Evolutionary conservation across 2,888 invertebrate genomes (phyloP), one percentile per base, ranked within the genome.

Genomic region (Platycheirus rosarum): DNA sequence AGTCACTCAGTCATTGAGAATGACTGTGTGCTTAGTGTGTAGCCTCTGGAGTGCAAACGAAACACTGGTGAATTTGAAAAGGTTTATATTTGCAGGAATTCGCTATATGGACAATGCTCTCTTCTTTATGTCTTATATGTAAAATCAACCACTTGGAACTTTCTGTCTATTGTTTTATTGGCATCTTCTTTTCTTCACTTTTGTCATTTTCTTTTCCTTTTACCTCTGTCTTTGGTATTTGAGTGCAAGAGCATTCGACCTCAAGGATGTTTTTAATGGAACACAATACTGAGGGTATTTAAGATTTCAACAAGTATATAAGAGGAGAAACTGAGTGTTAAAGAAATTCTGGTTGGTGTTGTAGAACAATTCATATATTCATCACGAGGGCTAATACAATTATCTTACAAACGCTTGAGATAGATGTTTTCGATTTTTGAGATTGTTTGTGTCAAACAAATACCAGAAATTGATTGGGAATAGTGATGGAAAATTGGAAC

Each of bases 141-240:
- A 79, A 74, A 79, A 82, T 76, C 80, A 76, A 76, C 80, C 76
- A 76, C 76, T 71, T 76, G 76, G 53, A 71, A 76, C 60, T 76
- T 32, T 51, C 51, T 32, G 71, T 76, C 71, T 65, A 29, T 76
- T 76, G 70, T 82, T 71, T 76, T 53, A 53, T 66, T 37, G 49
- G 16, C 40, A 65, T 55, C 37, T 32, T 46, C n/a, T 46, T 23
- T n/a, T 48, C 11, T 9, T 23, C n/a, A n/a, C n/a, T 49, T 11
- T 26, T 49, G 16, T 2, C 0, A 20, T 35, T n/a, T 53, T 29
- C 18, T 1, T 16, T 2, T 62, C 14, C 68, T 63, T 42, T 79
- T 63, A 48, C 49, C 65, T 53, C 46, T 57, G 14, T 65, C 46
- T 68, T 32, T 26, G 9, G 62, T 42, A 35, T 46, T 20, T 23